Base-by-base conservation (phyloP, 2,113 vertebrate species). In the Eudorcas thomsonii region DNA sequence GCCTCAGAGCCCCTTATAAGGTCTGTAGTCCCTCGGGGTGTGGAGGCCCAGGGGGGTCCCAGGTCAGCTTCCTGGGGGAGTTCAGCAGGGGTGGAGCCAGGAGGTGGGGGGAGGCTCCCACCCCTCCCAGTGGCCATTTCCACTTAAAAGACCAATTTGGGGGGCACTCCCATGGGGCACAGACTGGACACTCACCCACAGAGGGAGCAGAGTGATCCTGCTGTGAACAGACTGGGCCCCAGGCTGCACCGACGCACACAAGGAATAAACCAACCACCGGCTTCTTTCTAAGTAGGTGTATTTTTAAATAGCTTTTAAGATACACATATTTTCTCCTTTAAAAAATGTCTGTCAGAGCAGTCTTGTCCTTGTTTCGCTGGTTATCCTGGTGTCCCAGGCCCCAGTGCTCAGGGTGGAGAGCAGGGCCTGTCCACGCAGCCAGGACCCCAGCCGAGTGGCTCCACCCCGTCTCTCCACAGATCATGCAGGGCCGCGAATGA, bases 261-360 rank as follows among this genome's bases (percentile, higher is more conserved):
- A 98, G 92, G 96, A 97, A 94, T 19, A 98, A 82, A 6, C 96
- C 94, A 64, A 86, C 60, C 97, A 96, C 96, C 45, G 3, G 94
- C 97, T 96, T 95, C 97, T 97, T 96, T 98, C 98, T 97, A 96
- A 98, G 98, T 98, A 87, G 96, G 67, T 98, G 94, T 98, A 98
- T 98, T 98, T 98, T 98, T 98, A 98, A 98, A 98, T 98, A 98
- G 94, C 97, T 98, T 96, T 77, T 94, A 64, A 98, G 97, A 97
- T 98, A 98, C 98, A 98, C 92, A 90, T 96, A 93, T 94, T 91
- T 97, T 93, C 96, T 95, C 95, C 86, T 95, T 96, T 90, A 95
- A 93, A 97, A 97, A 94, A 85, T 1, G 30, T 96, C 96, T 94
- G 82, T 94, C 33, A 7, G 60, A 85, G 98, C 96, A 97, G 83